Percentiles rank a stretch among this genome's conserved stretches.
Evolutionary conservation across 2,888 invertebrate species (phyloP).

Genomic region (Ormyrus nitidulus): DNA sequence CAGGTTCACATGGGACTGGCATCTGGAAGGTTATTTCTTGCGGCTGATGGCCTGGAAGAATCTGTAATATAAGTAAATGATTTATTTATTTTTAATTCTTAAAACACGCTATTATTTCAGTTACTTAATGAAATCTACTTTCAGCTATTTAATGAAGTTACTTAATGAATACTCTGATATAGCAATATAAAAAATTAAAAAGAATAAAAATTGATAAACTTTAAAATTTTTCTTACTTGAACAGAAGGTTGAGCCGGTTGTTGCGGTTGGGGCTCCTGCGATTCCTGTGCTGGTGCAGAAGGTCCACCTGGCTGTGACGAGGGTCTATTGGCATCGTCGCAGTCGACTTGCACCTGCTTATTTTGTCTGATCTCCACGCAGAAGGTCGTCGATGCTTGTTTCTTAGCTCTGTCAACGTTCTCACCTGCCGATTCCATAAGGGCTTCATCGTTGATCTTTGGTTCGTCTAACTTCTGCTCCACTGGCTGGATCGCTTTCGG

Average conservation of each 20-base stretch:
- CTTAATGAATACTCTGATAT: too few species aligned
- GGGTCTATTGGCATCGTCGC: slow-evolving; percentile 31
- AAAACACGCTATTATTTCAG: too few species aligned
- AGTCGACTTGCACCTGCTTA: slow-evolving; percentile 52
- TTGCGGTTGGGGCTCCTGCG: not conserved
- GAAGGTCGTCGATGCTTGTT: slow-evolving; percentile 50
- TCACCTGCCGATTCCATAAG: slow-evolving; percentile 24
- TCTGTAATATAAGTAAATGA: too few species aligned
- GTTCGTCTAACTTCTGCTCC: slow-evolving; percentile 35
- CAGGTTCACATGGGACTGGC: slow-evolving; percentile 37
- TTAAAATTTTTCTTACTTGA: too few species aligned
- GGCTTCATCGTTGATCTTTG: slow-evolving; percentile 26
- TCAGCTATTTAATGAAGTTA: too few species aligned
- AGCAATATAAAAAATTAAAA: too few species aligned
- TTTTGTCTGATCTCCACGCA: slow-evolving; percentile 51
- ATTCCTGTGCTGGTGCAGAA: not conserved
- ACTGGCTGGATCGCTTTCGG: slow-evolving; percentile 27
- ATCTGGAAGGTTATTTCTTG: slow-evolving; percentile 11
- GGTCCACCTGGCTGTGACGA: not conserved
- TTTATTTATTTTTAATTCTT: too few species aligned
- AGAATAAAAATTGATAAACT: too few species aligned
- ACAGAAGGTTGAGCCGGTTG: not conserved
- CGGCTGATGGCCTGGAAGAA: slow-evolving; percentile 7
- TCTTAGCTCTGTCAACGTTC: slow-evolving; percentile 50
- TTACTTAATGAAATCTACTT: too few species aligned